Conservation (phyloP, 2,888 invertebrate species). For the Orthosia incerta region DNA sequence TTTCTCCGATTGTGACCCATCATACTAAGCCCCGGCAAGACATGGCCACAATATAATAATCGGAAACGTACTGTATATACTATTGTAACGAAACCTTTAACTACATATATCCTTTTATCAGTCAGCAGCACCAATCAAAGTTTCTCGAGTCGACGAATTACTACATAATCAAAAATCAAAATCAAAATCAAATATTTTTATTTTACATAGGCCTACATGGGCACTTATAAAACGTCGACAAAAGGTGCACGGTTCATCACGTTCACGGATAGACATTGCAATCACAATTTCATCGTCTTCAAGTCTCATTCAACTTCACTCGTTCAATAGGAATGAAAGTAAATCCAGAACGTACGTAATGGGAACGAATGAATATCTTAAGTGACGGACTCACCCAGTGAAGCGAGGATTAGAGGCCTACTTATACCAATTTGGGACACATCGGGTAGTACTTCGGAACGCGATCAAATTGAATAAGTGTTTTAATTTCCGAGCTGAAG, state of each 20-base stretch:
- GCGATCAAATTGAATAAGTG: constrained; percentile 64
- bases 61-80: too few species aligned
- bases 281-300: constrained; percentile 51
- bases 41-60: background rate
- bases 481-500: constrained; percentile 53
- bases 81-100: constrained; percentile 2
- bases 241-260: too few species aligned
- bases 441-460: constrained; percentile 45
- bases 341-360: constrained; percentile 73
- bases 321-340: constrained; percentile 79
- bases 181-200: too few species aligned
- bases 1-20: too few species aligned
- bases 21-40: too few species aligned
- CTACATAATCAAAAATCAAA: too few species aligned
- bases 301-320: constrained; percentile 65
- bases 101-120: background rate
- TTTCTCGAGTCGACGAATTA: constrained; percentile 17
- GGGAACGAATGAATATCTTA: constrained; percentile 72
- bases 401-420: constrained; percentile 57
- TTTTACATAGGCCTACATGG: too few species aligned
- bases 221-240: too few species aligned
- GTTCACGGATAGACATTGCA: constrained; percentile 19
- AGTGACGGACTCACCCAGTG: constrained; percentile 67
- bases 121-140: constrained; percentile 28
- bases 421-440: constrained; percentile 61